Base-by-base conservation (phyloP, 2,113 vertebrate genomes). In the Kryptolebias marmoratus region DNA sequence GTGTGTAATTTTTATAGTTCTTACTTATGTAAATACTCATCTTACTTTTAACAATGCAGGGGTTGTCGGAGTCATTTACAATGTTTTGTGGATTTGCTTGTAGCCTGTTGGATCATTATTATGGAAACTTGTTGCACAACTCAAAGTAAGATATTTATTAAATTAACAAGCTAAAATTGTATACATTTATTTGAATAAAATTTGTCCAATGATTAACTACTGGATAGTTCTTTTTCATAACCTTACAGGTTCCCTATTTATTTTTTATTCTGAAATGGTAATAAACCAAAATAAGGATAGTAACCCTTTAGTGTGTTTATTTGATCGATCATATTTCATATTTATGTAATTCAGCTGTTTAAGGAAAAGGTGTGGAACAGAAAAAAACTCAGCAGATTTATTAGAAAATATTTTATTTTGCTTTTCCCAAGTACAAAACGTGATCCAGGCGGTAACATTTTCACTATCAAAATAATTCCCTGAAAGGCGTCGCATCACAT, bases 111-210 rank as follows among this genome's bases (percentile, higher is more conserved):
- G 73, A 84, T 88, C 80, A 91, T 84, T 67, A 87, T 73, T 86
- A 86, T 76, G 90, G 82, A 87, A 85, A 87, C 89, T 84, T 16
- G 72, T 91, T 92, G 89, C 90, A 89, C 87, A 93, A 83, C 79
- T 82, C 61, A 88, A 88, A 87, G 73, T 90, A 83, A 88, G 88
- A 70, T 94, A 94, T 94, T 94, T 93, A 94, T 94, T 94, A 93
- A 92, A 92, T 91, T 86, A 92, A 91, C 85, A 88, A 82, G 64
- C 77, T 88, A 83, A 89, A 81, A 83, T 88, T 89, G 85, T 86
- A 84, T 88, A 71, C 72, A 67, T 87, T 83, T 90, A 61, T 89
- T 89, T 90, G 64, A 87, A 89, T 82, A 86, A 89, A 91, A 87
- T 83, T 68, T 88, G 65, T 88, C 80, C 62, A 15, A 68, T 83